Base-by-base conservation (phyloP, 92 coral and sea anemone genomes). In the Palythoa grandis region DNA sequence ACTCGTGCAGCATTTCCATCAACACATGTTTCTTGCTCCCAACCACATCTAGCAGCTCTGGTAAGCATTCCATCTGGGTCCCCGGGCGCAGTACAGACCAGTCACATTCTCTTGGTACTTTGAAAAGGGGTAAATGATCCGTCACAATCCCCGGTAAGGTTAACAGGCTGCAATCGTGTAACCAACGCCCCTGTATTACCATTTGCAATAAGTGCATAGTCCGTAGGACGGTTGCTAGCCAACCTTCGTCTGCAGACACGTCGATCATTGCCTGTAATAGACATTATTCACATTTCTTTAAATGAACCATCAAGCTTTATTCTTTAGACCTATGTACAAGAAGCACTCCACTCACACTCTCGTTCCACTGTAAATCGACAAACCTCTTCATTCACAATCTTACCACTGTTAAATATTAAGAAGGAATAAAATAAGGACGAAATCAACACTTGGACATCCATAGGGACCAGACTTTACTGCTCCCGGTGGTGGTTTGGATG, bases 111-210 rank as follows among this genome's bases (percentile, higher is more conserved):
- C 82, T 38, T 43, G 93, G 89, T 19, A 83, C 87, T 83, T 84
- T 89, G 86, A 97, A 97, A 56, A 91, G 88, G 54, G 88, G 80
- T 60, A 97, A 87, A 48, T 94, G 94, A 5, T 82, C 91, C 52
- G 93, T 80, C 20, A 89, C 90, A 65, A 97, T 89, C 20, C 94
- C 92, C 9, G 99, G 99, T 29, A 97, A 91, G 39, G 95, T 93
- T 25, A 97, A 82, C 25, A 97, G 89, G 52, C 93, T 89, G 76
- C 97, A 97, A 84, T 97, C 99, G 39, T 97, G 95, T 48, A 97
- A 83, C 99, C 99, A 97, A 38, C 98, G 95, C 11, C 93, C 97
- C 74, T 97, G 99, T 12, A 97, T 86, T n/a, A 93, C 94, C 99
- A 97, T 97, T 88, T 97, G 99, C 0, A 95, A 92, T 14, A 97